phyloP scores from a whole-genome alignment of 1,140 invertebrate genomes.

The Drosophila subpulchrella region DNA sequence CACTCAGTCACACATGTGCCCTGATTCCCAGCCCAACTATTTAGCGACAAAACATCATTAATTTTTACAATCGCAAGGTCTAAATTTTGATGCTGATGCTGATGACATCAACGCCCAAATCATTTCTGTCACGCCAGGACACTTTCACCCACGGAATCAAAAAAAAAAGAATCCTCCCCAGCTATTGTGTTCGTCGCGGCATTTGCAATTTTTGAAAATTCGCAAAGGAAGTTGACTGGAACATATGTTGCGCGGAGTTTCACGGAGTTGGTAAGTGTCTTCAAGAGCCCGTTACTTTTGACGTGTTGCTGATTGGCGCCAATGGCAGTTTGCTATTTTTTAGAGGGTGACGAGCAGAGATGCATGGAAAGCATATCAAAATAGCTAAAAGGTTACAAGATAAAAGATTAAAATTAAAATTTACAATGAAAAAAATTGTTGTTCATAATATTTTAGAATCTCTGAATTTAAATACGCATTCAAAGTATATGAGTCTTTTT shows the following conservation, averaged over 20 bases:
- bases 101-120: constrained; percentile 76
- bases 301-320: constrained; percentile 70
- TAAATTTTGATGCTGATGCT: constrained; percentile 63
- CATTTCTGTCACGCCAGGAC: constrained; percentile 61
- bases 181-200: constrained; percentile 46
- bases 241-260: constrained; percentile 61
- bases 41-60: constrained; percentile 72
- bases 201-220: constrained; percentile 76
- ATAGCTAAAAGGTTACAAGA: background rate
- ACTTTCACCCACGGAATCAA: constrained; percentile 53
- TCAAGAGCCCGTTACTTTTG: constrained; percentile 56
- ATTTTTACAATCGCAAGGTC: constrained; percentile 54
- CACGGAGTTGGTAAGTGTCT: constrained; percentile 28
- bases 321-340: constrained; percentile 19
- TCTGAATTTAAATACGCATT: background rate
- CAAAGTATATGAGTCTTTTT: too few relatives aligned
- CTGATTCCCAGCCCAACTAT: constrained; percentile 71
- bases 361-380: background rate
- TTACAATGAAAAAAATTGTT: background rate
- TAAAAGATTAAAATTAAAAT: background rate
- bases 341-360: background rate
- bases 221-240: constrained; percentile 60
- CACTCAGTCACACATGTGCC: constrained; percentile 65
- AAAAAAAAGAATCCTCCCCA: constrained; percentile 6
- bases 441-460: too few relatives aligned